Percentiles rank a stretch among this genome's conserved stretches.
Evolutionary conservation across 2,888 invertebrate species (phyloP).

Genomic region (Dorcus hopei): DNA sequence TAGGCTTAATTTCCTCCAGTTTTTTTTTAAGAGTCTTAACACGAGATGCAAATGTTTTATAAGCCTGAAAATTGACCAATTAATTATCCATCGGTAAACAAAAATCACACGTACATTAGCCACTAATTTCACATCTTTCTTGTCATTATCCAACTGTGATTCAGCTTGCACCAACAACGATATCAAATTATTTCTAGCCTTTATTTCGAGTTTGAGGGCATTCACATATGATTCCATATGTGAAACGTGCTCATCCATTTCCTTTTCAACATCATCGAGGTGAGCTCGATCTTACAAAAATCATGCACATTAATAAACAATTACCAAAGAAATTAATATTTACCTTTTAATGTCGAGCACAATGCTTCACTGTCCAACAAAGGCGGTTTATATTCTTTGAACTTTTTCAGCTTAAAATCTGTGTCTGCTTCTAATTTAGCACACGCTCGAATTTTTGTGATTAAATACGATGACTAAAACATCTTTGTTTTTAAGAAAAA

Average conservation of each 20-base stretch:
- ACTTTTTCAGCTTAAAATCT: slow-evolving; percentile 64
- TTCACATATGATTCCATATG: slow-evolving; percentile 79
- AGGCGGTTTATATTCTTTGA: slow-evolving; percentile 66
- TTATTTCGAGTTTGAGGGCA: slow-evolving; percentile 78
- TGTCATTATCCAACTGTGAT: slow-evolving; percentile 84
- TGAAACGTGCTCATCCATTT: slow-evolving; percentile 76
- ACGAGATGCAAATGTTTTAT: slow-evolving; percentile 87
- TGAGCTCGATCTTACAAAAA: slow-evolving; percentile 67
- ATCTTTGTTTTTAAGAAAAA: slow-evolving; percentile 2
- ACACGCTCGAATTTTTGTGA: slow-evolving; percentile 73
- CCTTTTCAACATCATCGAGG: slow-evolving; percentile 83
- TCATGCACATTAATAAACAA: not conserved
- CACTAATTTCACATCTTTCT: slow-evolving; percentile 93
- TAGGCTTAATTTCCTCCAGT: slow-evolving; percentile 75
- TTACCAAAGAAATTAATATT: not conserved
- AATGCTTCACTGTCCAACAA: slow-evolving; percentile 73
- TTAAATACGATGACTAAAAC: slow-evolving; percentile 65
- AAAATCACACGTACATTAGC: slow-evolving; percentile 72
- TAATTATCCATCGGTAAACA: too few relatives aligned
- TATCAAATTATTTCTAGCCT: slow-evolving; percentile 74
- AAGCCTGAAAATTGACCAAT: slow-evolving; percentile 64
- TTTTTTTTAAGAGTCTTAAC: slow-evolving; percentile 84
- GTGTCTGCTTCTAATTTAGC: slow-evolving; percentile 71
- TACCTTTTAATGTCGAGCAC: slow-evolving; percentile 78
- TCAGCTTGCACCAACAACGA: slow-evolving; percentile 77